Evolutionary conservation across 2,113 vertebrate genomes (phyloP).

Genomic region (Salvelinus fontinalis): DNA sequence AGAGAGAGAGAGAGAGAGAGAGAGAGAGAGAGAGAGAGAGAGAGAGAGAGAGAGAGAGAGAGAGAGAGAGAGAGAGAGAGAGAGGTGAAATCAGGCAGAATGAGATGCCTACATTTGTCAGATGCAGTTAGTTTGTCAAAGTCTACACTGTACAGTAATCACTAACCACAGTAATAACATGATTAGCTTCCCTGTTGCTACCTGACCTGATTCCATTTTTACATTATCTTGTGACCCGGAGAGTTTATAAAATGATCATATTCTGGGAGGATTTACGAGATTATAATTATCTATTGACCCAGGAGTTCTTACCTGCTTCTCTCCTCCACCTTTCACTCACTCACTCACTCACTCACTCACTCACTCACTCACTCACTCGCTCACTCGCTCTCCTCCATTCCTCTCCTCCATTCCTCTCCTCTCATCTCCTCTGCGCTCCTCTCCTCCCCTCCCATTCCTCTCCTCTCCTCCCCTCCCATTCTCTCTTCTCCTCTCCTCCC

Average conservation of each 20-base stretch:
- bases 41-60: too few species aligned
- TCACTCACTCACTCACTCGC: too few species aligned
- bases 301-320: conserved; percentile 28
- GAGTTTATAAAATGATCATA: conserved; percentile 47
- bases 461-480: too few species aligned
- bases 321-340: too few species aligned
- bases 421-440: too few species aligned
- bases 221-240: conserved; percentile 45
- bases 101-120: neutral
- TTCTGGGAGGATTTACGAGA: conserved; percentile 39
- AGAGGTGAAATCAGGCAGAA: neutral
- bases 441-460: neutral
- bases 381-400: neutral
- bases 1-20: neutral
- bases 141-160: neutral
- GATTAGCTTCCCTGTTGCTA: neutral
- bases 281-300: conserved; percentile 45
- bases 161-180: neutral
- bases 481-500: neutral
- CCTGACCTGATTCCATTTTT: neutral
- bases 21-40: neutral
- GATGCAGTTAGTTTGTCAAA: neutral
- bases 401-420: neutral
- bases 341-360: too few species aligned
- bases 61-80: neutral